Evolutionary conservation across 1,140 invertebrate species (phyloP), one percentile per base, ranked within the genome.

Genomic region (Ceratina australensis): DNA sequence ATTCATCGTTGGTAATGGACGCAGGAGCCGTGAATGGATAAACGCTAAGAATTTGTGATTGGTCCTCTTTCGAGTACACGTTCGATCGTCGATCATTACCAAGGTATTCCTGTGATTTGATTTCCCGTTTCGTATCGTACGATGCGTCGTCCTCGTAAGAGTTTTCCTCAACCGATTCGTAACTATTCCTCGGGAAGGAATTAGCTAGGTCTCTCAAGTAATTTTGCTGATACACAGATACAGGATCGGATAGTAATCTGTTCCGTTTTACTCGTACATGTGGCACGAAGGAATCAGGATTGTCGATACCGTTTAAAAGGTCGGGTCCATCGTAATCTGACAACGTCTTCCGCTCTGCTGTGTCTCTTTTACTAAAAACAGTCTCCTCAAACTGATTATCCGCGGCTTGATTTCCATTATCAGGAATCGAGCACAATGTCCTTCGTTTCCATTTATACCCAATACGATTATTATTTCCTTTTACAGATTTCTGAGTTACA

Each of bases 231-330:
- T 66, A 5, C 13, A 24, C 56, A 3, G 57, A 66, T 49, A 49
- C n/a, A 3, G 50, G 22, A 3, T 16, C 66, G 2, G 22, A 59
- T 7, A 50, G 63, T n/a, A 22, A 12, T 66, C 22, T 57, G 15
- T 47, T 82, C 77, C 87, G 78, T 47, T 87, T 87, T 0, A 84
- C 68, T 7, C 87, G 85, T n/a, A 83, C n/a, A 3, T 79, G 85
- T 0, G 72, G n/a, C 18, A 18, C 20, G 0, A 65, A 42, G 5
- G 75, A 59, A n/a, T 76, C 61, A 0, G 50, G n/a, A 57, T 87
- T 78, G 12, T 78, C 72, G 7, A 61, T n/a, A 26, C 75, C 72
- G 3, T 84, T 22, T 2, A 68, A 60, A 33, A 85, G 67, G 16
- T 50, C 18, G 5, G 81, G 82, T 13, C 18, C 74, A 1, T 65